Evolutionary conservation across 2,797 vertebrate genomes (phyloP).

Genomic region (Aphelocoma californica): DNA sequence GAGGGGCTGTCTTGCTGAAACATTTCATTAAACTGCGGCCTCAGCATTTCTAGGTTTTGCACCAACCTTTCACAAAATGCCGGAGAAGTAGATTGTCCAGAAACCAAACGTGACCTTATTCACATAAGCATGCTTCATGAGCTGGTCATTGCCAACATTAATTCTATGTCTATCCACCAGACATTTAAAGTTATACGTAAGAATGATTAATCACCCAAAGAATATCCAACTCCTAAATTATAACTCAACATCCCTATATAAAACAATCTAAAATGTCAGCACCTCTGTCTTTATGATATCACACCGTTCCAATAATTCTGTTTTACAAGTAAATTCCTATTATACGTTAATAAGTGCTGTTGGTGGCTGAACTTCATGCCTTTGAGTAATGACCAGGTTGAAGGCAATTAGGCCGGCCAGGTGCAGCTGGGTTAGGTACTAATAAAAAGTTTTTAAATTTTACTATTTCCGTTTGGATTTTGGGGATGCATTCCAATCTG

Average conservation of each 20-base stretch:
- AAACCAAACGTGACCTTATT: conserved; percentile 37
- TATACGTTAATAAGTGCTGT: conserved; percentile 83
- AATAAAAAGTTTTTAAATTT: conserved; percentile 91
- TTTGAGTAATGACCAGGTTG: conserved; percentile 78
- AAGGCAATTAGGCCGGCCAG: conserved; percentile 96
- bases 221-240: conserved; percentile 74
- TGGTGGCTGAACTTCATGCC: conserved; percentile 81
- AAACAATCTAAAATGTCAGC: conserved; percentile 80
- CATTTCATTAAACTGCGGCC: conserved; percentile 13
- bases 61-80: neutral
- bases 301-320: conserved; percentile 77
- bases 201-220: conserved; percentile 74
- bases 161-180: neutral
- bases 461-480: conserved; percentile 94
- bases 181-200: conserved; percentile 48
- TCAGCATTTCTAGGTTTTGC: conserved; percentile 22
- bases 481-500: conserved; percentile 78
- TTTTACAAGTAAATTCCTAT: conserved; percentile 85
- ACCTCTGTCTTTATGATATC: conserved; percentile 81
- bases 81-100: neutral
- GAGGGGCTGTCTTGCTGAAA: conserved; percentile 41
- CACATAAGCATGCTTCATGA: conserved; percentile 15
- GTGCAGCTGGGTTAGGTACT: conserved; percentile 87
- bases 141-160: conserved; percentile 41
- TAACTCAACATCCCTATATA: conserved; percentile 71